These are phyloP conservation scores for Apodemia zela DNA, from an alignment of 2,888 invertebrate species.

Conservation along the genomic window DNA sequence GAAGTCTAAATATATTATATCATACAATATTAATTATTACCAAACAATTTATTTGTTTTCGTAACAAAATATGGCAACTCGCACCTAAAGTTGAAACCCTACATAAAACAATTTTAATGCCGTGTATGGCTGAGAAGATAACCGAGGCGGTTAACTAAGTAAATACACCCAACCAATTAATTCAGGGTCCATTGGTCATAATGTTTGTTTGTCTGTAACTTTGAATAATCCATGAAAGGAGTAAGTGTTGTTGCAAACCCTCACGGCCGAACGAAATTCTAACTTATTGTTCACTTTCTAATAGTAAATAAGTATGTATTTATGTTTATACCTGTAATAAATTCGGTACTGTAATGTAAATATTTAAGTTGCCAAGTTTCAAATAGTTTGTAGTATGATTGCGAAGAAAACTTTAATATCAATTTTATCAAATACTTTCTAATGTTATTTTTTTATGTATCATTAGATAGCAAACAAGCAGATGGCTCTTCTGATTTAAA, in stretches of 20 bases:
- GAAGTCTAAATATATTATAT: too few species aligned
- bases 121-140: slow-evolving; percentile 70
- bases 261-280: background rate
- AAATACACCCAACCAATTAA: slow-evolving; percentile 74
- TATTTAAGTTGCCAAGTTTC: background rate
- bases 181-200: slow-evolving; percentile 75
- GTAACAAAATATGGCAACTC: slow-evolving; percentile 4
- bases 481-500: too few species aligned
- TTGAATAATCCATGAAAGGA: slow-evolving; percentile 38
- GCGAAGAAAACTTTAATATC: too few species aligned
- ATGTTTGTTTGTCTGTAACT: slow-evolving; percentile 69
- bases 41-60: background rate
- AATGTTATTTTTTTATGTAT: too few species aligned
- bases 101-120: slow-evolving; percentile 43
- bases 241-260: slow-evolving; percentile 28
- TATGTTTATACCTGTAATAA: background rate
- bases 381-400: background rate
- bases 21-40: too few species aligned
- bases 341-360: slow-evolving; percentile 24
- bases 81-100: background rate
- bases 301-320: slow-evolving; percentile 5
- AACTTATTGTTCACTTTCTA: slow-evolving; percentile 16
- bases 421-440: too few species aligned
- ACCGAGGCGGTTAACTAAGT: slow-evolving; percentile 64
- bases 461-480: too few species aligned